Evolutionary conservation across 2,113 vertebrate genomes (phyloP).

Genomic region (Actinemys pallida): DNA sequence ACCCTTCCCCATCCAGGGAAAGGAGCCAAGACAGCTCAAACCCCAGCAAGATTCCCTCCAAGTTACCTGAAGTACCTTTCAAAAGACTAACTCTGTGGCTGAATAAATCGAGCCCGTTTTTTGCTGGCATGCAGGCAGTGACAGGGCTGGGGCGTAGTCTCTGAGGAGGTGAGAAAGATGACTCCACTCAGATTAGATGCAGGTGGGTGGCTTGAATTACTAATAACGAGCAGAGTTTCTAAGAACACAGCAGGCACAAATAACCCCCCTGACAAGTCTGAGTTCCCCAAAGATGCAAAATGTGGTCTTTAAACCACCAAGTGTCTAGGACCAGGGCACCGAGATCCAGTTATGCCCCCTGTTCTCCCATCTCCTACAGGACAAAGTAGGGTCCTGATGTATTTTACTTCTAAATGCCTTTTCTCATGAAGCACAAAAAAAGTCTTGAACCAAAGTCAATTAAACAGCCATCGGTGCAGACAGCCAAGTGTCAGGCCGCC

Average conservation of each 20-base stretch:
- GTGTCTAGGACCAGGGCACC: not conserved
- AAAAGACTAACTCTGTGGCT: not conserved
- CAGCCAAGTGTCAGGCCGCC: fast-evolving
- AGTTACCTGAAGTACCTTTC: not conserved
- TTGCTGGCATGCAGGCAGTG: not conserved
- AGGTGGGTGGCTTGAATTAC: not conserved
- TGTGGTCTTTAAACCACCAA: not conserved
- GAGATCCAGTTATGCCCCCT: not conserved
- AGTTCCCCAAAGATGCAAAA: not conserved
- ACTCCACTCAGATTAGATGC: not conserved
- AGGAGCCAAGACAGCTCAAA: not conserved
- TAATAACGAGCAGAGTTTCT: not conserved
- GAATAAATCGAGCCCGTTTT: not conserved
- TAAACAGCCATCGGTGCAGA: not conserved
- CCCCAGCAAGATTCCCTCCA: not conserved
- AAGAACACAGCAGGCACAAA: not conserved
- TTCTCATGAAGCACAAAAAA: not conserved
- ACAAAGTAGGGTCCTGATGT: not conserved
- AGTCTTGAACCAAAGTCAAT: not conserved
- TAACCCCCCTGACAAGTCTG: not conserved
- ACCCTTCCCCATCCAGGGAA: not conserved
- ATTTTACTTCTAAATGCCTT: not conserved
- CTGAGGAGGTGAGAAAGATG: not conserved
- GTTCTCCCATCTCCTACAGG: not conserved
- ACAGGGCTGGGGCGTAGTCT: not conserved